Evolutionary conservation across 1,140 invertebrate species (phyloP).

Genomic region (Neodiprion virginianus): DNA sequence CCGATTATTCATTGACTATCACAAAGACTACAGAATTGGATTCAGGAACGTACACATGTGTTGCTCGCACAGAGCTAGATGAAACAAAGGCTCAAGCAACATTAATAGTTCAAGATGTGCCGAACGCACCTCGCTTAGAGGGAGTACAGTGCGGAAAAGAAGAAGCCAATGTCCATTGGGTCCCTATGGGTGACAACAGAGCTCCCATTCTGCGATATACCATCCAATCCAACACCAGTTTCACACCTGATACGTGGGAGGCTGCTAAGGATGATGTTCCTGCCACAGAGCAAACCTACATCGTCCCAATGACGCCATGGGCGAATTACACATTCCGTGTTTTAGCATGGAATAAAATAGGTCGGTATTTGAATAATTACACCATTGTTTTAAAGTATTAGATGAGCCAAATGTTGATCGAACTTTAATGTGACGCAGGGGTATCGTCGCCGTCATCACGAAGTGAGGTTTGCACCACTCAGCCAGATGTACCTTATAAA

Average conservation of each 20-base stretch:
- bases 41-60: constrained; percentile 94
- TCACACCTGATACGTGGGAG: constrained; percentile 93
- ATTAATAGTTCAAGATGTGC: constrained; percentile 94
- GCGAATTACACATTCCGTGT: constrained; percentile 97
- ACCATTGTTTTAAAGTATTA: neutral
- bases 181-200: constrained; percentile 90
- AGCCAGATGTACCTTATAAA: constrained; percentile 87
- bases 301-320: constrained; percentile 85
- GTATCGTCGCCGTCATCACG: constrained; percentile 79
- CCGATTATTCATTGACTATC: constrained; percentile 93
- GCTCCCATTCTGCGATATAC: constrained; percentile 91
- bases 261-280: constrained; percentile 76
- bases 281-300: constrained; percentile 79
- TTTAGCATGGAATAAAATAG: constrained; percentile 92
- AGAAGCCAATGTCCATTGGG: constrained; percentile 83
- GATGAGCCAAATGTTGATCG: neutral
- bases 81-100: constrained; percentile 83
- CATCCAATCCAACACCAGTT: constrained; percentile 94
- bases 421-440: constrained; percentile 50
- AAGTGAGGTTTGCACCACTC: constrained; percentile 84
- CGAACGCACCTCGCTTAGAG: constrained; percentile 82
- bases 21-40: constrained; percentile 93
- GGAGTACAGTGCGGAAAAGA: constrained; percentile 72
- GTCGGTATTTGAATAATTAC: constrained; percentile 32
- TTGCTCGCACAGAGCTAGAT: constrained; percentile 91